Evolutionary conservation across 1,140 invertebrate species (phyloP), one percentile per base, ranked within the genome.

Genomic region (Sminthurides bifidus): DNA sequence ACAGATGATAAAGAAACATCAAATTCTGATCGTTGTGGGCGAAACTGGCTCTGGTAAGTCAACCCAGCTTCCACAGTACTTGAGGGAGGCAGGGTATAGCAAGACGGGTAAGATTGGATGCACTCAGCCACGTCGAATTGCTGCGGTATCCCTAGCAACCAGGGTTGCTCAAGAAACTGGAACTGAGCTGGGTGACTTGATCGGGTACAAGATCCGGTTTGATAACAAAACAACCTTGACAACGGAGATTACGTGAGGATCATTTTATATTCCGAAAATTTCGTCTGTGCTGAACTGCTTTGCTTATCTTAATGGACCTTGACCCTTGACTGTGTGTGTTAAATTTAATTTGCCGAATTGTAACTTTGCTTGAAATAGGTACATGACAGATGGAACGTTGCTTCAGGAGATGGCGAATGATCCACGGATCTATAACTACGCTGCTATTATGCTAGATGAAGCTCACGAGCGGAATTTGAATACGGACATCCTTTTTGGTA

Each of bases 381-480:
- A 41, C 41, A 29, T 63, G 67, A 69, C 55, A 63, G 68, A 26
- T 61, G 61, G 52, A 59, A 53, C 87, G 4, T 65, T 88, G 24
- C 69, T 87, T 2, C 79, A 81, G 65, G 81, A 79, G 68, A 65
- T 93, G 3, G 75, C 79, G 61, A 53, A 35, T 2, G 75, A 79
- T 70, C 72, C 72, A 6, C 56, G 61, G 8, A 63, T 77, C 17
- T 61, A 54, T 19, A 75, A 67, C 66, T 77, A 69, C 61, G 81
- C 80, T 2, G 84, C 86, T 61, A 69, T 88, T 0, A 79, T 88
- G 51, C 67, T 87, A 3, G 85, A 88, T 70, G 85, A 88, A 72
- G 83, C 82, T 26, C 84, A 87, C 66, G 83, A 86, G 66, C 68
- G 83, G 56, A 78, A 76, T 58, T 68, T 85, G 1, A 76, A 81